phyloP scores from a whole-genome alignment of 1,140 invertebrate species.

The Zaprionus tsacasi region DNA sequence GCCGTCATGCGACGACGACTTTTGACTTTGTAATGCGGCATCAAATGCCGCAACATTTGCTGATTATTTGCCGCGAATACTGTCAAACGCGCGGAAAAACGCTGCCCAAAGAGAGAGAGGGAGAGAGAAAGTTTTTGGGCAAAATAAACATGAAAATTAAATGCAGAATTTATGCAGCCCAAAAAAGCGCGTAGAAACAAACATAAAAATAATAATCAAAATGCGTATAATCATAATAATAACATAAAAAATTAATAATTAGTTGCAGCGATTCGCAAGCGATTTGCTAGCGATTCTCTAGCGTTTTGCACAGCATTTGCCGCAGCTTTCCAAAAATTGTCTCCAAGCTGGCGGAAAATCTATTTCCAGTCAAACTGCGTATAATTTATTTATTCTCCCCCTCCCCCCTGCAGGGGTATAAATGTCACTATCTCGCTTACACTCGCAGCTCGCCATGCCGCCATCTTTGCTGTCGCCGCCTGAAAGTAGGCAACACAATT shows the following conservation, averaged over 20 bases:
- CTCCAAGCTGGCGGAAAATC: conserved; percentile 2
- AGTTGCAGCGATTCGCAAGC: neutral
- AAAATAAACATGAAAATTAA: conserved; percentile 9
- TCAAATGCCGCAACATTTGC: conserved; percentile 4
- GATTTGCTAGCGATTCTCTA: neutral
- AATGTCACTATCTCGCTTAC: conserved; percentile 10
- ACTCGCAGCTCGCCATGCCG: neutral
- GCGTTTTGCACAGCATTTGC: neutral
- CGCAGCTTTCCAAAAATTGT: neutral
- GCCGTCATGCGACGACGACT: neutral
- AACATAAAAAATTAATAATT: neutral
- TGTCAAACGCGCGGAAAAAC: neutral
- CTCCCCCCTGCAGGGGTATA: neutral
- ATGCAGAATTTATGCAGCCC: neutral
- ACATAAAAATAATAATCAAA: conserved; percentile 1
- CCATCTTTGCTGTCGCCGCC: neutral
- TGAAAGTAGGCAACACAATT: conserved; percentile 63
- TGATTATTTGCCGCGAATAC: neutral
- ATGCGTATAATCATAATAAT: conserved; percentile 2
- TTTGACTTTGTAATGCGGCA: neutral
- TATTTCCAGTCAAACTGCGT: conserved; percentile 5
- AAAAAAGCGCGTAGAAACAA: neutral
- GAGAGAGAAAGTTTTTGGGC: neutral
- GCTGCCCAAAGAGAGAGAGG: neutral
- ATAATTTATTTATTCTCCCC: conserved; percentile 21